phyloP scores from a whole-genome alignment of 2,888 invertebrate genomes.

The Beris chalybata region DNA sequence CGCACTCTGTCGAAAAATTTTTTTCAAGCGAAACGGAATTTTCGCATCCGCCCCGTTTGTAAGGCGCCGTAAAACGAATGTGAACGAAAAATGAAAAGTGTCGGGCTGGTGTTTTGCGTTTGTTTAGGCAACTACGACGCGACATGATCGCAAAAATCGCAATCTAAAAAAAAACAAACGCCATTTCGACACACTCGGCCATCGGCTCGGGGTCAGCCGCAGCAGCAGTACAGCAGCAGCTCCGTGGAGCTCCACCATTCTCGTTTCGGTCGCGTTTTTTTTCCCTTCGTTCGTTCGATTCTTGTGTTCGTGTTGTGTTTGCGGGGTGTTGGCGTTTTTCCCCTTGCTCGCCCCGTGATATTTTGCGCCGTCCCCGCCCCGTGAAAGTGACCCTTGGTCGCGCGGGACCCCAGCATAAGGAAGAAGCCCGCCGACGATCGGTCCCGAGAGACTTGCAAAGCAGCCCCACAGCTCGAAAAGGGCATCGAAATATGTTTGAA shows the following conservation, averaged over 20 bases:
- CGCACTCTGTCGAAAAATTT: slow-evolving; percentile 38
- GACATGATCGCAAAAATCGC: slow-evolving; percentile 26
- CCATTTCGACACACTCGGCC: slow-evolving; percentile 19
- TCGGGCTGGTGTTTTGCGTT: slow-evolving; percentile 10
- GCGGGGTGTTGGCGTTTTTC: slow-evolving; percentile 23
- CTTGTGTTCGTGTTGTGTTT: too few species aligned
- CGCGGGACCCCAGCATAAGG: too few species aligned
- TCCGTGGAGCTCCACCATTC: slow-evolving; percentile 26
- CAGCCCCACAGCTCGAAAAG: too few species aligned
- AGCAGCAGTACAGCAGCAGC: slow-evolving; percentile 10
- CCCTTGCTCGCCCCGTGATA: too few species aligned
- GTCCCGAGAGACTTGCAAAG: too few species aligned
- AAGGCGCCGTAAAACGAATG: slow-evolving; percentile 22
- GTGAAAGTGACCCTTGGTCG: too few species aligned
- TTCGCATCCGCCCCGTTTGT: slow-evolving; percentile 37
- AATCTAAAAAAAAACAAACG: slow-evolving; percentile 13
- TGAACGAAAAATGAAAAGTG: slow-evolving; percentile 3
- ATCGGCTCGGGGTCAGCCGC: background rate
- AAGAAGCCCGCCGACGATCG: too few species aligned
- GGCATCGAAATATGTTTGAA: too few species aligned
- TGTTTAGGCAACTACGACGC: background rate
- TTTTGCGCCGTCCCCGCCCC: too few species aligned
- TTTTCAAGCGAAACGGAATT: slow-evolving; percentile 34
- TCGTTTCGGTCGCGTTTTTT: slow-evolving; percentile 11
- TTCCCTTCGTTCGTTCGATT: background rate